These are phyloP conservation scores for Lagenorhynchus albirostris DNA, from an alignment of 2,113 vertebrate species.

Conservation along the genomic window DNA sequence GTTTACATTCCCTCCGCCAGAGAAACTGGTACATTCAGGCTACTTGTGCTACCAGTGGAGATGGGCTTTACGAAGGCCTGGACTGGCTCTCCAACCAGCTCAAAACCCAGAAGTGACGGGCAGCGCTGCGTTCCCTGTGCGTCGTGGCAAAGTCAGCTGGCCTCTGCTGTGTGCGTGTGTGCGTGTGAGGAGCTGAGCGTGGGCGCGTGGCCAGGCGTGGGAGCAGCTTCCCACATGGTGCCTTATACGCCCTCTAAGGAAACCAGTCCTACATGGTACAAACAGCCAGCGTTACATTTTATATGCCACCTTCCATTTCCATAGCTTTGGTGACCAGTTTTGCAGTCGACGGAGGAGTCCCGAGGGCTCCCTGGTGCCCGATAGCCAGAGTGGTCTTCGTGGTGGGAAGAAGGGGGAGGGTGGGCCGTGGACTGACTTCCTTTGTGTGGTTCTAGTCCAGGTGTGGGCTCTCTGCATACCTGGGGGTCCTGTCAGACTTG, in stretches of 20 bases:
- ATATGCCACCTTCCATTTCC: constrained; percentile 31
- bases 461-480: not conserved
- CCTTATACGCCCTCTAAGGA: constrained; percentile 58
- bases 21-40: constrained; percentile 89
- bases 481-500: not conserved
- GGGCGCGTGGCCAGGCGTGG: constrained; percentile 44
- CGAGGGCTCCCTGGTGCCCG: not conserved
- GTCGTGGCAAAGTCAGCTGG: not conserved
- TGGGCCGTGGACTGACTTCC: not conserved
- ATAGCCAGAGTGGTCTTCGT: not conserved
- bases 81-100: constrained; percentile 89
- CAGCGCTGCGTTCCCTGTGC: not conserved
- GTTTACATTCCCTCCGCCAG: constrained; percentile 80
- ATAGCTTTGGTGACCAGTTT: not conserved
- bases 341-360: not conserved
- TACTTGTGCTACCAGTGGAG: constrained; percentile 87
- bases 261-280: constrained; percentile 37
- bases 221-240: constrained; percentile 73
- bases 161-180: constrained; percentile 47
- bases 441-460: not conserved
- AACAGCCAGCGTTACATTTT: constrained; percentile 18
- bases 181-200: not conserved
- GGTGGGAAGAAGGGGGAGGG: not conserved
- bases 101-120: constrained; percentile 84
- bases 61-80: constrained; percentile 89